Evolutionary conservation across 2,797 vertebrate genomes (phyloP).

Genomic region (Semaprochilodus insignis): DNA sequence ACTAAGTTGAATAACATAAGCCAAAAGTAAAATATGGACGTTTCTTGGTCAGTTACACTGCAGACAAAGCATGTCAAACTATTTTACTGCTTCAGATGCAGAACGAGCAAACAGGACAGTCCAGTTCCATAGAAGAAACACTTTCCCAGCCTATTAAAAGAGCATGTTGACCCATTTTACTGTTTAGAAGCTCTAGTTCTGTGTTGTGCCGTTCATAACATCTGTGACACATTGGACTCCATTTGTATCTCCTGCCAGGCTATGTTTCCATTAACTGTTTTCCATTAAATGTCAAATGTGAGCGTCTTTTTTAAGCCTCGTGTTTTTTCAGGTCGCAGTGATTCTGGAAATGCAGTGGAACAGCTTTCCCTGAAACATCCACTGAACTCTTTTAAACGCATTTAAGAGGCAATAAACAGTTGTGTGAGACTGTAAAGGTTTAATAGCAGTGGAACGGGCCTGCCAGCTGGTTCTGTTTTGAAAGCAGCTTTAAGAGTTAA

Average conservation of each 20-base stretch:
- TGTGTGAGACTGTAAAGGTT: conserved; percentile 29
- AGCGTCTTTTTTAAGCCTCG: background rate
- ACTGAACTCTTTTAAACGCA: conserved; percentile 54
- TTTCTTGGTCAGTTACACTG: background rate
- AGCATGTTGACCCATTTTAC: background rate
- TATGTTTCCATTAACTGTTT: background rate
- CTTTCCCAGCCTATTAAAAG: background rate
- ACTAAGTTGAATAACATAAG: background rate
- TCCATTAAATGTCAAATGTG: background rate
- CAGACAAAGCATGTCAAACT: background rate
- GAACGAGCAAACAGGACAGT: background rate
- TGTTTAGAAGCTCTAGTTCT: background rate
- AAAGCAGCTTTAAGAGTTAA: background rate
- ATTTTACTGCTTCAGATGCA: background rate
- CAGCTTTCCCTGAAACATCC: background rate
- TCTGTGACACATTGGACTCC: background rate
- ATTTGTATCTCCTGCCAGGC: background rate
- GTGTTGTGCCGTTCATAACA: background rate
- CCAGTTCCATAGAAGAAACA: background rate
- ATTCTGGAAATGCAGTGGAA: background rate
- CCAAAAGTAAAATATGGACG: background rate
- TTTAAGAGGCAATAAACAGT: conserved; percentile 60
- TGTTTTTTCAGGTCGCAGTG: background rate
- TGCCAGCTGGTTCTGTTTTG: conserved; percentile 31
- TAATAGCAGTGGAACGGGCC: conserved; percentile 56